These are phyloP conservation scores for Coecobrya sp. DNA, from an alignment of 2,888 invertebrate species.

Conservation along the genomic window DNA sequence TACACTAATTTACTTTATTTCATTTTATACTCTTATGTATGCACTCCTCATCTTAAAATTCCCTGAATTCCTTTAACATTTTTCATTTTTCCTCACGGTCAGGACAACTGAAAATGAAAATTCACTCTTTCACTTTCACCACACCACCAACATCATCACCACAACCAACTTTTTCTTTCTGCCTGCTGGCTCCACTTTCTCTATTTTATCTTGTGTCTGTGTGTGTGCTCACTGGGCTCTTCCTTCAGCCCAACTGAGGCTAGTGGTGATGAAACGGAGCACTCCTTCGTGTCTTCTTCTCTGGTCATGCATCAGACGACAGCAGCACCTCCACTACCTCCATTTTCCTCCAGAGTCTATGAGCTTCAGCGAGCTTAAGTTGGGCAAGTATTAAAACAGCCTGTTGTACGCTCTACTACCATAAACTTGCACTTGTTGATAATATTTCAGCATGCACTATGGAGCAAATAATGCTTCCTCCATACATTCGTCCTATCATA, in stretches of 20 bases:
- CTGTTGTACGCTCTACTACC: constrained; percentile 32
- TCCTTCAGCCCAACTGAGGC: constrained; percentile 70
- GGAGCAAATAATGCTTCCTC: constrained; percentile 5
- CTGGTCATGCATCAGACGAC: not conserved
- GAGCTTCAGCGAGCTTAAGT: not conserved
- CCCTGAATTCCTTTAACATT: constrained; percentile 8
- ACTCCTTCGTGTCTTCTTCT: constrained; percentile 34
- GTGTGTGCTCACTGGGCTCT: constrained; percentile 55
- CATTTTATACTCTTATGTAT: not conserved
- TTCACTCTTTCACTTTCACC: constrained; percentile 3
- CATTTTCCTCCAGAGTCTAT: not conserved
- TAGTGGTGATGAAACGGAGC: constrained; percentile 16
- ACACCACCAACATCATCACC: not conserved
- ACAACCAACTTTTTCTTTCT: constrained; percentile 4
- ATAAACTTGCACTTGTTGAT: constrained; percentile 59
- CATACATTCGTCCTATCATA: not conserved
- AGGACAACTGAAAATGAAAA: not conserved
- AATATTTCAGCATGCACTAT: constrained; percentile 36
- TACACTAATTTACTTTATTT: not conserved
- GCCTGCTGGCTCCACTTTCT: not conserved
- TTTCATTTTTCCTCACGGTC: not conserved
- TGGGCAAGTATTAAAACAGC: not conserved
- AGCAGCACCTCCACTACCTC: not conserved
- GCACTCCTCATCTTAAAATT: not conserved
- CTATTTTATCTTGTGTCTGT: not conserved